These are phyloP conservation scores for Nerophis ophidion DNA, from an alignment of 2,113 vertebrate genomes.

Conservation along the genomic window DNA sequence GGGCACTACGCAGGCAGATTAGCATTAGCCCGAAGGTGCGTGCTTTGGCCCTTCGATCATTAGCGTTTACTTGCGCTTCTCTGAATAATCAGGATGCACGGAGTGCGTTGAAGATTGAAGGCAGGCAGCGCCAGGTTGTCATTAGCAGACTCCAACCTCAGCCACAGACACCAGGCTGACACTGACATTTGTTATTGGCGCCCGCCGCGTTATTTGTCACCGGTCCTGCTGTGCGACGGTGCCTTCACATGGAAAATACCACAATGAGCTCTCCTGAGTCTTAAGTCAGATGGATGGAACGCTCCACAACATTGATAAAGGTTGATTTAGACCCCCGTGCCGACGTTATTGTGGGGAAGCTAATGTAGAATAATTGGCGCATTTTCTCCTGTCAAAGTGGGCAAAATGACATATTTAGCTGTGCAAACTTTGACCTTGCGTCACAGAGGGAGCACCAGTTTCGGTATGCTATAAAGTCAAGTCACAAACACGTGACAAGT, in stretches of 20 bases:
- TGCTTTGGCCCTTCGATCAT: conserved; percentile 65
- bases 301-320: conserved; percentile 66
- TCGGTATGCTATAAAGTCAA: too few relatives aligned
- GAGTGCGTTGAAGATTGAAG: conserved; percentile 29
- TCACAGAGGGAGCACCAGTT: background rate
- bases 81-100: conserved; percentile 69
- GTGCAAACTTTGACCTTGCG: conserved; percentile 27
- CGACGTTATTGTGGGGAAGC: conserved; percentile 56
- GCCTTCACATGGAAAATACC: conserved; percentile 71
- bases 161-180: conserved; percentile 47
- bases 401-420: conserved; percentile 39
- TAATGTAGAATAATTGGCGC: conserved; percentile 68
- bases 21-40: conserved; percentile 83
- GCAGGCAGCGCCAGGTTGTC: conserved; percentile 38
- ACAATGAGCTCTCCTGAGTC: conserved; percentile 63
- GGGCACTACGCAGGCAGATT: conserved; percentile 89
- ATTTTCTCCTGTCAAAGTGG: conserved; percentile 54
- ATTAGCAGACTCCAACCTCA: conserved; percentile 44
- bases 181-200: conserved; percentile 63
- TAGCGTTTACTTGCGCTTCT: conserved; percentile 61
- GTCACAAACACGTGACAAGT: too few relatives aligned
- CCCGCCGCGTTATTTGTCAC: conserved; percentile 64
- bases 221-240: conserved; percentile 61
- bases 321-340: conserved; percentile 60
- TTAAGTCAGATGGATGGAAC: conserved; percentile 71